A percentile compares a stretch with the other conserved stretches of the same genome.
phyloP scores from a whole-genome alignment of 2,797 vertebrate genomes.

The Sarcoramphus papa region DNA sequence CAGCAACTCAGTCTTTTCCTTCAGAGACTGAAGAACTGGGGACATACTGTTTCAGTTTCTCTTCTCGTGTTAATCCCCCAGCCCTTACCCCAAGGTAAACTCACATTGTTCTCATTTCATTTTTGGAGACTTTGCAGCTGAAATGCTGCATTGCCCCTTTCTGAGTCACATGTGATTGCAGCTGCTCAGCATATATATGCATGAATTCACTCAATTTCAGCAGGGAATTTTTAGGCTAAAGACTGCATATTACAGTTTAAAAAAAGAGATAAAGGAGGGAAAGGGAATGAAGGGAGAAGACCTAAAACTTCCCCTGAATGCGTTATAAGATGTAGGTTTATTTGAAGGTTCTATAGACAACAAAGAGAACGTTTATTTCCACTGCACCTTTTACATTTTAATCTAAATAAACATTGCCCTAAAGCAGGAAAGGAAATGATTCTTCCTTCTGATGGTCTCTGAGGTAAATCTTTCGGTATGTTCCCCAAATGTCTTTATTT shows the following conservation, averaged over 20 bases:
- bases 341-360: background rate
- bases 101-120: background rate
- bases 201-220: constrained; percentile 7
- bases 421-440: constrained; percentile 34
- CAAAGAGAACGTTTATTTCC: background rate
- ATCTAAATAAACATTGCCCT: constrained; percentile 28
- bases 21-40: background rate
- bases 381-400: background rate
- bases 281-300: background rate
- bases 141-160: background rate
- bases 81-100: background rate
- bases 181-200: constrained; percentile 5
- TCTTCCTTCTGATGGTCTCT: background rate
- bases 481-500: background rate
- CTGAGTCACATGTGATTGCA: constrained; percentile 7
- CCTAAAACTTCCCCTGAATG: background rate
- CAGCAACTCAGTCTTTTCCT: background rate
- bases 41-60: background rate
- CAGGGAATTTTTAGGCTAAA: background rate
- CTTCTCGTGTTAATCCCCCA: background rate
- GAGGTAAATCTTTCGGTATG: constrained; percentile 23
- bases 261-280: background rate
- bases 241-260: background rate
- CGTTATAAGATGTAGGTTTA: background rate
- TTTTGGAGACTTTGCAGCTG: background rate